Evolutionary conservation across 1,140 invertebrate species (phyloP), one percentile per base, ranked within the genome.

Genomic region (Penaeus chinensis): DNA sequence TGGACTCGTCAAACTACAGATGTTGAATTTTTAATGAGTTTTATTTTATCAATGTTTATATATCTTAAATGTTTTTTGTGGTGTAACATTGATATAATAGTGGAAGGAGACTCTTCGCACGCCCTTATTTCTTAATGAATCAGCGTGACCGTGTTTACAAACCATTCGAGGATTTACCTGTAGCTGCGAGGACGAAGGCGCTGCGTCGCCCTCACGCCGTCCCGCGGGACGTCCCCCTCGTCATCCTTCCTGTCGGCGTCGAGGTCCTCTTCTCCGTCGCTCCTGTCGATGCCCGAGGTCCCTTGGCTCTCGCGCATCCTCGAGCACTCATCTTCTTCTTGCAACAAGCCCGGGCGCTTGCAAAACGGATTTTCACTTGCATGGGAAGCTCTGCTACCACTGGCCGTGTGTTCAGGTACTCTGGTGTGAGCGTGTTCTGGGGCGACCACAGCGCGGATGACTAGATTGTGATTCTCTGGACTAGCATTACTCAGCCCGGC

Each of bases 131-230:
- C 54, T 54, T 54, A 54, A 54, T 5, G 16, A 16, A 13, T 4
- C 54, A 13, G 10, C 54, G 37, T 0, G 37, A 42, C 37, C 37
- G 54, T 54, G 54, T 54, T 54, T 54, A 54, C 54, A 54, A 54
- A 54, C 54, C 54, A 16, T 54, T 54, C 54, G 16, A 54, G 54
- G 54, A 54, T 13, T 87, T 79, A 87, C 86, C 86, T 87, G 86
- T 87, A 87, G 62, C 86, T 87, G 20, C 86, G 80, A 76, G 80
- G 86, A 37, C 86, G 79, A 19, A 87, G 80, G 19, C 86, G 66
- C 80, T 82, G 86, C 22, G 86, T 87, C 16, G 80, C 86, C 20
- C 86, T 71, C 24, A 82, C 62, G 10, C 86, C 80, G 62, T 87
- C 86, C 32, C 81, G 69, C 18, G 80, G 86, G 32, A 18, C 24